Evolutionary conservation across 2,113 vertebrate species (phyloP), one percentile per base, ranked within the genome.

Genomic region (Coptodon rendalli): DNA sequence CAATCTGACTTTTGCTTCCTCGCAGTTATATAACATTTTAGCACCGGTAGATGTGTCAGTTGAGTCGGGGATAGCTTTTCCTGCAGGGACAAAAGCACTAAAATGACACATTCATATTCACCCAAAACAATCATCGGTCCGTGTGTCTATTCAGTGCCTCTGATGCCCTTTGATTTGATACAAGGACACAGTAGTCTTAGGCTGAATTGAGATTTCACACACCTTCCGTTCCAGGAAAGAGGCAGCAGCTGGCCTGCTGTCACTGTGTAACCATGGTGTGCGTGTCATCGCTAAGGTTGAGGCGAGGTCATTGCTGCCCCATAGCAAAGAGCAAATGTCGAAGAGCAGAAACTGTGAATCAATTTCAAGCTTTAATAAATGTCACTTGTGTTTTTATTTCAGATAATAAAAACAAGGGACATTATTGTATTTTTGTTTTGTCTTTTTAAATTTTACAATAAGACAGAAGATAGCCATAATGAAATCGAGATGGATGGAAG

Each of bases 191-290:
- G 86, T 89, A 90, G 90, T 92, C 90, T 87, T 31, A 84, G 59
- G 86, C 84, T 90, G 80, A 88, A 81, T 86, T 38, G 85, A 82
- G 68, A 84, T 91, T 92, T 95, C 89, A 89, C 89, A 91, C 59
- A 43, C 80, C 85, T 90, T 86, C 89, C 24, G 36, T 93, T 87
- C 86, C 38, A 82, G 89, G 89, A 92, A 93, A 87, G 61, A 88
- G 83, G 81, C 73, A 88, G 93, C 96, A 96, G 95, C 96, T 95
- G 95, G 93, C 81, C 85, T 34, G 66, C 85, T 90, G 93, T 95
- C 92, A 90, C 80, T 59, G 80, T 82, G 88, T 73, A 90, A 81
- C 82, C 86, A 53, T 56, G 76, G 87, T 80, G 80, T 78, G 82
- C 81, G 88, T 83, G 83, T 90, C 86, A 66, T 31, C 36, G 3